These are phyloP conservation scores for Ammospiza caudacuta DNA, from an alignment of 2,113 vertebrate species.

Conservation along the genomic window DNA sequence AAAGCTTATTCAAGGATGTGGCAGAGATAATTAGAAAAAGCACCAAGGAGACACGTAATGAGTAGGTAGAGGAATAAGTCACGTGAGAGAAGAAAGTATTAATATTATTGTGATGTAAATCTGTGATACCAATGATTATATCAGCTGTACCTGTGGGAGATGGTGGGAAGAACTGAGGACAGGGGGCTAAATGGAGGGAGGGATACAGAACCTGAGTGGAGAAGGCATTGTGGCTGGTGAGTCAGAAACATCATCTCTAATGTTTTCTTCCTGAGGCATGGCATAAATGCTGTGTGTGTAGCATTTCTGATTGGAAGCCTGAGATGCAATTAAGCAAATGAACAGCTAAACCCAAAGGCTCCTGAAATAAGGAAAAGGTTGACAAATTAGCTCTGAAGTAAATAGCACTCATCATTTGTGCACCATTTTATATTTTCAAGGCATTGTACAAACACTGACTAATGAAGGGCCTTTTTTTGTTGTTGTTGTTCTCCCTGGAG, in stretches of 20 bases:
- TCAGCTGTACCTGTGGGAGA: neutral
- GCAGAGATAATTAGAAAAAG: slow-evolving; percentile 59
- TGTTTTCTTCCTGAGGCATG: slow-evolving; percentile 4
- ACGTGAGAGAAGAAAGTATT: neutral
- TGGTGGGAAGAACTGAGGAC: neutral
- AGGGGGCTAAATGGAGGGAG: neutral
- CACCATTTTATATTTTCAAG: neutral
- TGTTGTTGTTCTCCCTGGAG: neutral
- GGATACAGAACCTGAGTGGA: neutral
- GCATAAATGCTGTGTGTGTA: slow-evolving; percentile 19
- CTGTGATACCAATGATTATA: neutral
- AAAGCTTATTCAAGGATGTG: slow-evolving; percentile 55
- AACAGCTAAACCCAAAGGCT: slow-evolving; percentile 64
- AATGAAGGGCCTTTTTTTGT: neutral
- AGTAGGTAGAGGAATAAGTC: neutral
- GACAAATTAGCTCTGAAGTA: slow-evolving; percentile 40
- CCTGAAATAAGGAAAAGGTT: slow-evolving; percentile 29
- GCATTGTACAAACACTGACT: neutral
- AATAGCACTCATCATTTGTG: neutral
- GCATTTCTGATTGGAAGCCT: slow-evolving; percentile 55
- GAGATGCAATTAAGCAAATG: slow-evolving; percentile 65
- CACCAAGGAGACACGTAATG: slow-evolving; percentile 6
- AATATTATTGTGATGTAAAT: neutral
- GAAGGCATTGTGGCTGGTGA: neutral
- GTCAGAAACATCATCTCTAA: slow-evolving; percentile 2